Evolutionary conservation across 1,140 invertebrate species (phyloP).

Genomic region (Leguminivora glycinivorella): DNA sequence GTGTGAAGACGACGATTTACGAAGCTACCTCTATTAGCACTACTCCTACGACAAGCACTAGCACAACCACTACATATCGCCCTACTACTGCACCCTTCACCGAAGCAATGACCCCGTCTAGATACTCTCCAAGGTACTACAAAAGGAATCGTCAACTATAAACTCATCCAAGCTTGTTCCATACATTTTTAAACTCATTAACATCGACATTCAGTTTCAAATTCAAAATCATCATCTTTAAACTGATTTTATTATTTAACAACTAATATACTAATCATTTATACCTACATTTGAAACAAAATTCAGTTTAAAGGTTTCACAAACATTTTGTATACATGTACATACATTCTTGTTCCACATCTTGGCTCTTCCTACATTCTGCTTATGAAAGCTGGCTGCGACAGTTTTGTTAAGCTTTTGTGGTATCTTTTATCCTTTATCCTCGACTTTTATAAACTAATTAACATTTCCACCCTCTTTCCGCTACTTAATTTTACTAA

Average conservation of each 20-base stretch:
- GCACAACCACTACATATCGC: slow-evolving; percentile 71
- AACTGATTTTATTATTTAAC: slow-evolving; percentile 14
- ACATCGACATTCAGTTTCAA: slow-evolving; percentile 28
- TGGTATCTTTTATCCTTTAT: slow-evolving; percentile 62
- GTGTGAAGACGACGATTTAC: slow-evolving; percentile 70
- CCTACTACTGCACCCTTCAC: slow-evolving; percentile 74
- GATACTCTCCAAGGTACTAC: slow-evolving; percentile 81
- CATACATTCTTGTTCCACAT: neutral
- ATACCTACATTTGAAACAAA: slow-evolving; percentile 8
- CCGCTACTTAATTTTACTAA: slow-evolving; percentile 39
- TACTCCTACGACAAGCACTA: slow-evolving; percentile 66
- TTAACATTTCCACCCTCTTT: slow-evolving; percentile 31
- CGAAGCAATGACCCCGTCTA: slow-evolving; percentile 73
- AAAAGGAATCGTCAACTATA: slow-evolving; percentile 63
- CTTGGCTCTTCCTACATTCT: slow-evolving; percentile 36
- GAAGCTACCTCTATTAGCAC: slow-evolving; percentile 72
- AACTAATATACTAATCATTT: slow-evolving; percentile 22
- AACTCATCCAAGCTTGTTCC: slow-evolving; percentile 57
- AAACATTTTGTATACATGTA: slow-evolving; percentile 22
- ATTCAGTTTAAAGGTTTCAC: slow-evolving; percentile 20
- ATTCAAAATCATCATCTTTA: slow-evolving; percentile 20
- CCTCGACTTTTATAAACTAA: slow-evolving; percentile 30
- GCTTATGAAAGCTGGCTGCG: slow-evolving; percentile 33
- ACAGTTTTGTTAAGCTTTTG: slow-evolving; percentile 53
- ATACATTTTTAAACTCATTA: slow-evolving; percentile 44